These are phyloP conservation scores for Zonitis immaculata DNA, from an alignment of 2,888 invertebrate species.

Conservation along the genomic window DNA sequence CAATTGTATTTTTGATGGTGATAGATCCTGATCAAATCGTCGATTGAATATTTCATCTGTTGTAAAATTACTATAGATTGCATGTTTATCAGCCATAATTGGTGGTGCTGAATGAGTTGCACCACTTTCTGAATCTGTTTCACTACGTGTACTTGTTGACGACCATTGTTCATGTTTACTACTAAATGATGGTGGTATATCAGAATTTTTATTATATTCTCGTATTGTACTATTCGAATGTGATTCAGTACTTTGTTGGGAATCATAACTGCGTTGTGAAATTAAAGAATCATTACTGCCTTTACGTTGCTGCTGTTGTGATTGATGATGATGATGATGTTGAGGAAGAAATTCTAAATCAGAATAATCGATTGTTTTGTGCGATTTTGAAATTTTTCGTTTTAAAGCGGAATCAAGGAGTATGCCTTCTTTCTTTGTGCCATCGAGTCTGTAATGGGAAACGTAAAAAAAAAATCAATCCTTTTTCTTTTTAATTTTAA, in stretches of 20 bases:
- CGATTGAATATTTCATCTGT: slow-evolving; percentile 19
- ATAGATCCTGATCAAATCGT: slow-evolving; percentile 17
- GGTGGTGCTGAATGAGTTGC: slow-evolving; percentile 44
- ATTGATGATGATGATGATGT: slow-evolving; percentile 36
- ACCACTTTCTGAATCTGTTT: slow-evolving; percentile 40
- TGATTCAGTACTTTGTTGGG: slow-evolving; percentile 50
- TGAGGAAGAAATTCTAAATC: slow-evolving; percentile 41
- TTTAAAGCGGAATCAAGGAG: not conserved
- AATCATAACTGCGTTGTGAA: slow-evolving; percentile 51
- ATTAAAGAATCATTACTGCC: slow-evolving; percentile 55
- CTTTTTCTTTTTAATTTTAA: no score
- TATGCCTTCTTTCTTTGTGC: slow-evolving; percentile 42
- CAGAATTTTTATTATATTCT: slow-evolving; percentile 21
- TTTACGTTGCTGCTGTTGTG: slow-evolving; percentile 44
- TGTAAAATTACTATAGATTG: slow-evolving; percentile 26
- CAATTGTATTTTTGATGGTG: slow-evolving; percentile 28
- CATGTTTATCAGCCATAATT: slow-evolving; percentile 29
- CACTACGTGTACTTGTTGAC: slow-evolving; percentile 43
- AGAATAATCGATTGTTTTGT: slow-evolving; percentile 43
- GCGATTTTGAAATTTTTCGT: slow-evolving; percentile 37
- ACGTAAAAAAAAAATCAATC: slow-evolving; percentile 1
- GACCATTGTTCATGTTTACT: slow-evolving; percentile 40
- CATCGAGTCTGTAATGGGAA: slow-evolving; percentile 39
- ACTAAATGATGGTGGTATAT: slow-evolving; percentile 10
- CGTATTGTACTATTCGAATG: slow-evolving; percentile 33